A percentile compares a stretch with the other conserved stretches of the same genome.
These are phyloP conservation scores for Lycia hirtaria DNA, from an alignment of 2,888 invertebrate genomes.

Conservation along the genomic window DNA sequence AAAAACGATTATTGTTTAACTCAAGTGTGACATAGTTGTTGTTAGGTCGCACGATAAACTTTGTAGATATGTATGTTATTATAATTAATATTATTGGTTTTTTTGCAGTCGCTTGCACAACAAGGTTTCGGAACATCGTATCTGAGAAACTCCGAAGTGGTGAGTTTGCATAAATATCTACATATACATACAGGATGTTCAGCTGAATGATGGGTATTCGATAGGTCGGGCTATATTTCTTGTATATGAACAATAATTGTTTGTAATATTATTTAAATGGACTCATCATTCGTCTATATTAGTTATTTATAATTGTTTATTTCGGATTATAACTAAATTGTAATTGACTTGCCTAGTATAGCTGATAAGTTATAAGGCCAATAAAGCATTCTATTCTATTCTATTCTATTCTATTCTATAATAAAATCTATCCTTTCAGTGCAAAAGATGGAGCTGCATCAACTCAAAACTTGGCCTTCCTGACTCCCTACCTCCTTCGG, in stretches of 20 bases:
- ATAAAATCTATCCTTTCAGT: constrained; percentile 52
- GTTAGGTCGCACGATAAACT: constrained; percentile 16
- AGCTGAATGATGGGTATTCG: too few species aligned
- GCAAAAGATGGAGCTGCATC: constrained; percentile 70
- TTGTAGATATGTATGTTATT: background rate
- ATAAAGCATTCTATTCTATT: too few species aligned
- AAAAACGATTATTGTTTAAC: too few species aligned
- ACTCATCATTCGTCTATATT: too few species aligned
- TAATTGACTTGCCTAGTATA: too few species aligned
- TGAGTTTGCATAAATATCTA: constrained; percentile 47
- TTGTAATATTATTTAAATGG: too few species aligned
- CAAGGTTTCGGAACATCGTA: constrained; percentile 62
- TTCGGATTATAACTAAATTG: too few species aligned
- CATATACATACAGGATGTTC: background rate
- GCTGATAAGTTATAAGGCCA: too few species aligned
- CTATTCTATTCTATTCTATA: background rate
- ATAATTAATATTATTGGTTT: constrained; percentile 5
- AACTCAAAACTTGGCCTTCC: constrained; percentile 60
- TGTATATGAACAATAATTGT: too few species aligned
- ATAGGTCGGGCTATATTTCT: too few species aligned
- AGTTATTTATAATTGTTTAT: too few species aligned
- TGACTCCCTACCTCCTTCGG: constrained; percentile 53
- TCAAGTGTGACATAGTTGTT: too few species aligned
- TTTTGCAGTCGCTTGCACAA: constrained; percentile 57
- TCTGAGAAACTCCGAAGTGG: constrained; percentile 61